phyloP scores from a whole-genome alignment of 2,113 vertebrate species.

The Hiodon tergisus region DNA sequence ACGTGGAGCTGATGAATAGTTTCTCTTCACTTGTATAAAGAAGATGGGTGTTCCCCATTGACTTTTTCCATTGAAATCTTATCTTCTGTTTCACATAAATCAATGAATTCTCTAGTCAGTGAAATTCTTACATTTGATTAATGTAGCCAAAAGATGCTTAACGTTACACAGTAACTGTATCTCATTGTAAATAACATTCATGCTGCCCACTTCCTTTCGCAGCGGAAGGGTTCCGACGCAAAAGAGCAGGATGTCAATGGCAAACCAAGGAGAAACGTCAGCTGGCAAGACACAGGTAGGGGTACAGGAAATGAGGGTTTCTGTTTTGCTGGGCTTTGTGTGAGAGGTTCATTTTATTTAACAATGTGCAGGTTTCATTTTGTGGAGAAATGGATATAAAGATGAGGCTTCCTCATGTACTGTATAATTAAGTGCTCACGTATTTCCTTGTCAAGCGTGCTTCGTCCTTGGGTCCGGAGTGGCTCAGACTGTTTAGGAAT shows the following conservation, averaged over 20 bases:
- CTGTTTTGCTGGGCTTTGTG: not conserved
- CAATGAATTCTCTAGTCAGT: not conserved
- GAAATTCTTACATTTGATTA: too few species aligned
- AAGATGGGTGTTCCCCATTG: not conserved
- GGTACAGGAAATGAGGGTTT: not conserved
- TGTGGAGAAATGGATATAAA: too few species aligned
- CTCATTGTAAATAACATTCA: not conserved
- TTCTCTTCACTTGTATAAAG: not conserved
- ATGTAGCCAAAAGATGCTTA: too few species aligned
- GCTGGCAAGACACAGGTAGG: constrained; percentile 84
- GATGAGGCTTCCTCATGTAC: too few species aligned
- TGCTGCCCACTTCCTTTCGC: constrained; percentile 15
- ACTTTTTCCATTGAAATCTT: not conserved
- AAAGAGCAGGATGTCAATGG: constrained; percentile 64
- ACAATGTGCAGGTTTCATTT: not conserved
- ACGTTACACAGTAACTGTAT: too few species aligned
- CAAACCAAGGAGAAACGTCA: constrained; percentile 71
- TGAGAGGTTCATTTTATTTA: not conserved
- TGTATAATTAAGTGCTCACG: too few species aligned
- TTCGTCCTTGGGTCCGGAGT: too few species aligned
- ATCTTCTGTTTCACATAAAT: not conserved
- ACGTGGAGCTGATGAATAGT: not conserved
- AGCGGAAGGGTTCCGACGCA: constrained; percentile 68
- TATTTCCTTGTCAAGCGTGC: too few species aligned
- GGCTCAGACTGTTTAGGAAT: too few species aligned